A percentile compares a stretch with the other conserved stretches of the same genome.
Conservation (phyloP, 2,113 vertebrate species). For the Pachyramphus minor region DNA sequence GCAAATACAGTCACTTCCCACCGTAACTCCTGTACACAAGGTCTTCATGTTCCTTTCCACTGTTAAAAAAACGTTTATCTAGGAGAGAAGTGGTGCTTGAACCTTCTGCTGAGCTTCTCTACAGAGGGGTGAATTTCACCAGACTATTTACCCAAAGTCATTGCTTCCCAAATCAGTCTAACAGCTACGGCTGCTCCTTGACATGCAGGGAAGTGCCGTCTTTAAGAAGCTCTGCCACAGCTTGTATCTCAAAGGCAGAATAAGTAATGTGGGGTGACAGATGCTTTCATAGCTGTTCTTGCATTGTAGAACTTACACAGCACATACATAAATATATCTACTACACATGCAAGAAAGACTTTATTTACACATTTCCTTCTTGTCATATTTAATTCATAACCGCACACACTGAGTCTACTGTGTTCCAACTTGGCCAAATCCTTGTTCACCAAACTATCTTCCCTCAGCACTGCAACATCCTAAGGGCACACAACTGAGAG, state of each 20-base stretch:
- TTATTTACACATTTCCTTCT: conserved; percentile 56
- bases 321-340: conserved; percentile 45
- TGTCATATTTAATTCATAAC: conserved; percentile 56
- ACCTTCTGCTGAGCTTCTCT: neutral
- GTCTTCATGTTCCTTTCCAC: neutral
- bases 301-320: conserved; percentile 35
- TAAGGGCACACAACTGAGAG: conserved; percentile 36
- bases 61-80: neutral
- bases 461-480: conserved; percentile 33
- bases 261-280: conserved; percentile 36
- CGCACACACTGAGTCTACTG: neutral
- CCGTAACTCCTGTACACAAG: neutral
- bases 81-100: neutral
- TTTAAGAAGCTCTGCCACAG: conserved; percentile 3
- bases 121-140: neutral
- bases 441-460: conserved; percentile 53
- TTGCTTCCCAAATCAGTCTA: neutral
- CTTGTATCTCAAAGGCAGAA: conserved; percentile 36
- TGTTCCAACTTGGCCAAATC: conserved; percentile 34
- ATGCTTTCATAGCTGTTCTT: conserved; percentile 56
- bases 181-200: conserved; percentile 20
- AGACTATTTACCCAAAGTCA: neutral
- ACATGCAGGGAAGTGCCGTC: neutral
- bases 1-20: neutral
- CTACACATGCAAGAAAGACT: conserved; percentile 24